Conservation (phyloP, 2,797 vertebrate genomes). For the Peromyscus aztecus region DNA sequence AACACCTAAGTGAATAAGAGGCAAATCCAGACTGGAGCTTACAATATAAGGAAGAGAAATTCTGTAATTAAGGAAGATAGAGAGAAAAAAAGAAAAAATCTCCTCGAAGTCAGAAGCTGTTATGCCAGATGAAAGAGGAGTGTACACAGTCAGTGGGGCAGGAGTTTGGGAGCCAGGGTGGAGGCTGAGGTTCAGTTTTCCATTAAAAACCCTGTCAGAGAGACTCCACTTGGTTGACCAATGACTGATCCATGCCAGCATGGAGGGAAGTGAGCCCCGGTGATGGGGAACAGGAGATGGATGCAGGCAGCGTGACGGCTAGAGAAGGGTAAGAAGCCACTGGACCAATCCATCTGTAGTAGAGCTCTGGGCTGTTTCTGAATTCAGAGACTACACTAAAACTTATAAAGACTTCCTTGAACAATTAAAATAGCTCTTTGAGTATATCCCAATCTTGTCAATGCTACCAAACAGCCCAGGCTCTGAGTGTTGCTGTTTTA, state of each 20-base stretch:
- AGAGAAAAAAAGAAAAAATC: not conserved
- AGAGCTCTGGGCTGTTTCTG: not conserved
- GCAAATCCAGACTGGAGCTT: not conserved
- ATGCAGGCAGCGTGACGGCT: not conserved
- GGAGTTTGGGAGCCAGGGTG: not conserved
- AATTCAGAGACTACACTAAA: not conserved
- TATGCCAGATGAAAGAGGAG: not conserved
- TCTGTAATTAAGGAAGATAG: conserved; percentile 7
- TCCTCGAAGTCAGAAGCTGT: not conserved
- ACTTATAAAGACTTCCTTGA: not conserved
- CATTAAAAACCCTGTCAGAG: not conserved
- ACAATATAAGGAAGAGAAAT: not conserved
- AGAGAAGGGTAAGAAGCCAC: not conserved
- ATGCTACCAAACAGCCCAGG: not conserved
- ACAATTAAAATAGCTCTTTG: not conserved
- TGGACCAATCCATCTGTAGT: not conserved
- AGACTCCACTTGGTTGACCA: not conserved
- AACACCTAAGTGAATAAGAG: not conserved
- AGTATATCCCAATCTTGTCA: not conserved
- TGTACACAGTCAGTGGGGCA: not conserved
- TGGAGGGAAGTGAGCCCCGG: not conserved
- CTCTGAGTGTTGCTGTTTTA: not conserved
- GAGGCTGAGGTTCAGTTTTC: not conserved
- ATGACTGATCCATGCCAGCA: not conserved
- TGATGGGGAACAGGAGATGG: not conserved